Conservation (phyloP, 2,888 invertebrate genomes). For the Drosophila subsilvestris region DNA sequence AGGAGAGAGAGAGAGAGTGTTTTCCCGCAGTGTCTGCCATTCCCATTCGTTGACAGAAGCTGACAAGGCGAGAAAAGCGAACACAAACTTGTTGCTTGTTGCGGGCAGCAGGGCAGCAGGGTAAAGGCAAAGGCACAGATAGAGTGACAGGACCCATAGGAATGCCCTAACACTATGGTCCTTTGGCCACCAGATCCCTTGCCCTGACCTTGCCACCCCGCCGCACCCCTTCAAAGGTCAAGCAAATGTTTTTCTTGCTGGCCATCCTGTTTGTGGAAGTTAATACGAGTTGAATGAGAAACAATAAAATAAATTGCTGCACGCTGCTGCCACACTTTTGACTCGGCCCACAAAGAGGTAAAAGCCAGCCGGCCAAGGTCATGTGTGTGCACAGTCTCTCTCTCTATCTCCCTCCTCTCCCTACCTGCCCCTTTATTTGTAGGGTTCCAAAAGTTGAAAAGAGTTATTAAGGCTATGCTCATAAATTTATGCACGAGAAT, state of each 20-base stretch:
- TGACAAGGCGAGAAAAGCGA: not conserved
- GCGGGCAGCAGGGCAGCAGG: not conserved
- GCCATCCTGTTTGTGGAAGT: conserved; percentile 24
- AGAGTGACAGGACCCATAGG: not conserved
- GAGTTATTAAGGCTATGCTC: conserved; percentile 30
- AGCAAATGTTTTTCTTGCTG: not conserved
- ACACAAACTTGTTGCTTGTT: conserved; percentile 29
- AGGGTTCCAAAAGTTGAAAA: conserved; percentile 15
- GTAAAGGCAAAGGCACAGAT: too few relatives aligned
- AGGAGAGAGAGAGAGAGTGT: too few relatives aligned
- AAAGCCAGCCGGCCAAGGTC: not conserved
- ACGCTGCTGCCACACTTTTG: conserved; percentile 6
- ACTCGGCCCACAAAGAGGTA: conserved; percentile 1
- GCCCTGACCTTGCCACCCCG: not conserved
- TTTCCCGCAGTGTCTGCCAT: too few relatives aligned
- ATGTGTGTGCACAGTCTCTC: not conserved
- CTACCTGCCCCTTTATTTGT: too few relatives aligned
- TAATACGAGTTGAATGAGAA: conserved; percentile 27
- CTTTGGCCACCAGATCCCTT: too few relatives aligned
- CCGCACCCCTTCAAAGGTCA: not conserved
- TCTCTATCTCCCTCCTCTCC: too few relatives aligned
- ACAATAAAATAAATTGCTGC: conserved; percentile 28
- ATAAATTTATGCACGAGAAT: conserved; percentile 26
- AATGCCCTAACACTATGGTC: not conserved
- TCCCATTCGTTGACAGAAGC: not conserved